These are phyloP conservation scores for Limenitis camilla DNA, from an alignment of 2,888 invertebrate species.

Conservation along the genomic window DNA sequence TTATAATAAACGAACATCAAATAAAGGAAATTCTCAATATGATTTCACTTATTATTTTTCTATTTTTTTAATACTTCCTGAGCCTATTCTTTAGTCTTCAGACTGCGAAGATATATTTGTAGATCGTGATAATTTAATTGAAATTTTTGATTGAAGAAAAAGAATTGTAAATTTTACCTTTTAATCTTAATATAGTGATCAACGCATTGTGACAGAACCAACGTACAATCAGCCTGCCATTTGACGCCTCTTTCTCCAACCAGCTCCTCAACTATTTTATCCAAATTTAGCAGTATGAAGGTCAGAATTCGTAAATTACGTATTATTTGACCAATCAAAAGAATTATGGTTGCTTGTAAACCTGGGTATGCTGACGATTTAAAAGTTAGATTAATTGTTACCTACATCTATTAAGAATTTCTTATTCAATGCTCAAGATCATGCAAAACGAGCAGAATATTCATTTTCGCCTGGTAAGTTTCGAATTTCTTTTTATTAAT, in stretches of 20 bases:
- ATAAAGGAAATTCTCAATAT: too few species aligned
- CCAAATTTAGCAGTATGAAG: too few species aligned
- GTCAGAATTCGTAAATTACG: too few species aligned
- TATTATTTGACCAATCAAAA: slow-evolving; percentile 53
- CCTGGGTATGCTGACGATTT: slow-evolving; percentile 48
- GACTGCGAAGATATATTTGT: too few species aligned
- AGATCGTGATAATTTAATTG: too few species aligned
- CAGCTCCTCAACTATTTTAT: slow-evolving; percentile 44
- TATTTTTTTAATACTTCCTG: too few species aligned
- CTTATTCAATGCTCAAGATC: neutral
- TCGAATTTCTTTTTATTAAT: too few species aligned
- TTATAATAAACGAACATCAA: too few species aligned
- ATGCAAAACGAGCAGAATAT: neutral
- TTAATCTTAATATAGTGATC: slow-evolving; percentile 52
- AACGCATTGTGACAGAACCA: slow-evolving; percentile 46
- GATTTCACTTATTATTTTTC: too few species aligned
- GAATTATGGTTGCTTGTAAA: slow-evolving; percentile 52
- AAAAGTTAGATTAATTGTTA: neutral
- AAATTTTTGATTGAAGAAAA: too few species aligned
- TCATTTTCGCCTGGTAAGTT: too few species aligned
- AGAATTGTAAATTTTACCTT: slow-evolving; percentile 33
- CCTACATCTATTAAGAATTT: neutral
- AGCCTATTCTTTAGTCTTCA: too few species aligned
- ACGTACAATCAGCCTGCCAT: slow-evolving; percentile 47
- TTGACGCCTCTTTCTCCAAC: slow-evolving; percentile 26